Conservation (phyloP, 2,888 invertebrate genomes). For the Harpalus rubripes region DNA sequence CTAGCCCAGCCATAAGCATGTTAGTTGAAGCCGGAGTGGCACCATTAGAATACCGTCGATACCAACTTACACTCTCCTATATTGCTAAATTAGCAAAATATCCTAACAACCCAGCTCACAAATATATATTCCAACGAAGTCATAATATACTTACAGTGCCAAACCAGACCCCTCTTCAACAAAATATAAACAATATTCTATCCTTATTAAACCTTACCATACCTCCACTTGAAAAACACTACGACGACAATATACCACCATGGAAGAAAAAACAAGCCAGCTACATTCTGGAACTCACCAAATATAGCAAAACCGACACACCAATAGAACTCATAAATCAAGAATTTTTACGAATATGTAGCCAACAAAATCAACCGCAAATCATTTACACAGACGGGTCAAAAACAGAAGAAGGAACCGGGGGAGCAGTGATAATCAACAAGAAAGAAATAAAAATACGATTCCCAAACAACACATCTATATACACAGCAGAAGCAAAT, state of each 20-base stretch:
- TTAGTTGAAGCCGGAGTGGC: background rate
- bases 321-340: background rate
- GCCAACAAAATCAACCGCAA: background rate
- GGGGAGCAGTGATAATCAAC: background rate
- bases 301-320: background rate
- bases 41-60: constrained; percentile 1
- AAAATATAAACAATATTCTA: constrained; percentile 1
- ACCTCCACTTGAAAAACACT: background rate
- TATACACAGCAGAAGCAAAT: constrained; percentile 11
- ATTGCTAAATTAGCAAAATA: constrained; percentile 19
- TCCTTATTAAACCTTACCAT: background rate
- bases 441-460: constrained; percentile 14
- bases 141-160: background rate
- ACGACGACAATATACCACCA: constrained; percentile 8
- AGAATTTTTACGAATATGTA: constrained; percentile 15
- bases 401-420: constrained; percentile 9
- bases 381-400: constrained; percentile 25
- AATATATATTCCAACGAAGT: background rate
- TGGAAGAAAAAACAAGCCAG: constrained; percentile 10
- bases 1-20: constrained; percentile 25
- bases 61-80: constrained; percentile 21
- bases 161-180: background rate
- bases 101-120: constrained; percentile 10
- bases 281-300: constrained; percentile 7
- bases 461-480: background rate